Base-by-base conservation (phyloP, 2,113 vertebrate species). In the Thamnaconus septentrionalis region DNA sequence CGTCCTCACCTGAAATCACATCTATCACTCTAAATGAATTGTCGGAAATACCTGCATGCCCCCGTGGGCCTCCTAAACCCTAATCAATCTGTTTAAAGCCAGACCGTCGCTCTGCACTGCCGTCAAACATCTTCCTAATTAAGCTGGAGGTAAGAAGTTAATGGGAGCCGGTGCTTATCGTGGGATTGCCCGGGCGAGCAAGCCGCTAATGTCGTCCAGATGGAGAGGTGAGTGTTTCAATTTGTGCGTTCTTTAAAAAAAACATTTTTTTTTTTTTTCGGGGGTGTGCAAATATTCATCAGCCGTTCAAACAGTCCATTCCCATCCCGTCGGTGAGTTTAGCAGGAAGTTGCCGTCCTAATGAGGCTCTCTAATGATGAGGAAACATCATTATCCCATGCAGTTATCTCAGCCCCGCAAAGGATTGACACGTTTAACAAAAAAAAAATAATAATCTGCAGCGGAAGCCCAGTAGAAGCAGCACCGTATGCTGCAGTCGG, bases 111-210 rank as follows among this genome's bases (percentile, higher is more conserved):
- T n/a, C 76, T 63, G 67, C 48, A 59, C 67, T 83, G 18, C 18
- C 18, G 18, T 31, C 18, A 78, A 76, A 74, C 41, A 47, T 56
- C 11, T 53, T 76, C 61, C 53, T 62, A 56, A 73, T 80, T 83
- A 81, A 55, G 66, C 64, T 68, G 18, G 7, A 46, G 60, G 59
- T 80, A 76, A 81, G 55, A 72, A 69, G 60, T 76, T 79, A 80
- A 80, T 73, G 70, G 60, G 54, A 75, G 75, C 44, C 8, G 60
- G 57, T 54, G 61, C 62, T 55, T 43, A 76, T 76, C 7, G 54
- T 59, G 78, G 59, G 71, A 59, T 31, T 56, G 50, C 12, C 12
- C 73, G 6, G 10, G 55, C 64, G 66, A 53, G 48, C 18, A 7
- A 40, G 55, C 18, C 18, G 18, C 3, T 10, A 3, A 53, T 66